Percentiles rank a stretch among this genome's conserved stretches.
These are phyloP conservation scores for Protophormia terraenovae DNA, from an alignment of 2,888 invertebrate species.

Conservation along the genomic window DNA sequence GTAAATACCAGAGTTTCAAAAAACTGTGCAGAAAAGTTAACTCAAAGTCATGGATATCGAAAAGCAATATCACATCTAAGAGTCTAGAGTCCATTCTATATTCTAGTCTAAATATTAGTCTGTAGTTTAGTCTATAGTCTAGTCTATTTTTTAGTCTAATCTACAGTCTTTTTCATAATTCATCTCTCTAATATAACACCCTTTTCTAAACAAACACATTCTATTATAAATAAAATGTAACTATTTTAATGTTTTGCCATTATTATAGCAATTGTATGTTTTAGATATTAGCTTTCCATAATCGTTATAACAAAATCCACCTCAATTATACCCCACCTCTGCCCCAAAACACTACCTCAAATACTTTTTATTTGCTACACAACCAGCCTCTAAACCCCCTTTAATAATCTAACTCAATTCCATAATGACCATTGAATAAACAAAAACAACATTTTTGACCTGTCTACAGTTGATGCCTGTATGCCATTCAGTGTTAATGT, in stretches of 20 bases:
- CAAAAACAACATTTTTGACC: constrained; percentile 49
- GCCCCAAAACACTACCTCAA: background rate
- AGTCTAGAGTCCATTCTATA: too few species aligned
- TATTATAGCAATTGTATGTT: constrained; percentile 28
- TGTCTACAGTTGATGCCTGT: constrained; percentile 21
- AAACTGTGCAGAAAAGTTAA: too few species aligned
- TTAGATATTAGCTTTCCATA: constrained; percentile 18
- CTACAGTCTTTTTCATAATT: too few species aligned
- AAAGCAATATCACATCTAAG: too few species aligned
- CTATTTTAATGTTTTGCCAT: constrained; percentile 36
- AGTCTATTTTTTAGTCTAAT: too few species aligned
- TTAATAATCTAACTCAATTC: constrained; percentile 28
- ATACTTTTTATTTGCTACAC: background rate
- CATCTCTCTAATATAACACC: background rate
- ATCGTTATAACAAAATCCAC: constrained; percentile 5
- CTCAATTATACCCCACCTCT: background rate
- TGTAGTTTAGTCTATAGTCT: too few species aligned
- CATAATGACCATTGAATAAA: constrained; percentile 53
- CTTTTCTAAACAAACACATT: background rate
- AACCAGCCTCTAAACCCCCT: too few species aligned
- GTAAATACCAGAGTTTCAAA: too few species aligned
- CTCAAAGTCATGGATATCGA: too few species aligned
- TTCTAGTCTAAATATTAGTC: too few species aligned
- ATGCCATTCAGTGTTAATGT: constrained; percentile 9
- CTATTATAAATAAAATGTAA: constrained; percentile 20